Evolutionary conservation across 2,113 vertebrate species (phyloP).

Genomic region (Grallaria varia): DNA sequence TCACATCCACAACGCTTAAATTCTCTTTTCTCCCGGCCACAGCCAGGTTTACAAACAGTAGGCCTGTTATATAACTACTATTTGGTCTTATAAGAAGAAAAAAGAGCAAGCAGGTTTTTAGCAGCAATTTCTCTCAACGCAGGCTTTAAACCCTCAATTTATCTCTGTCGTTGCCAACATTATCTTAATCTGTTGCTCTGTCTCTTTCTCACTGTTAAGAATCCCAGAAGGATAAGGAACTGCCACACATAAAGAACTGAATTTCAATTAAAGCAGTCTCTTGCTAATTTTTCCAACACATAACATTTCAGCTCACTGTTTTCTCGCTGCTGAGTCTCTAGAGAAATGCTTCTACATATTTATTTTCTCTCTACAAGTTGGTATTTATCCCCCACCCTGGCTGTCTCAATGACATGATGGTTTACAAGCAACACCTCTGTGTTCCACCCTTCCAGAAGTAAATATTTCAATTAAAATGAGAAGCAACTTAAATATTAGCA

Average conservation of each 20-base stretch:
- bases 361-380: background rate
- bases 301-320: slow-evolving; percentile 41
- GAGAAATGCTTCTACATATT: slow-evolving; percentile 16
- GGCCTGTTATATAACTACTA: background rate
- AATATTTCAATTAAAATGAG: background rate
- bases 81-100: background rate
- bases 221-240: slow-evolving; percentile 57
- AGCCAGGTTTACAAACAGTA: background rate
- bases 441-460: background rate
- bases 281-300: slow-evolving; percentile 51
- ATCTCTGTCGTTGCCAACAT: slow-evolving; percentile 47
- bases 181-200: slow-evolving; percentile 63
- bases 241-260: slow-evolving; percentile 54
- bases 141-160: slow-evolving; percentile 61
- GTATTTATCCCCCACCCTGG: background rate
- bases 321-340: slow-evolving; percentile 6
- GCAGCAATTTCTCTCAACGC: slow-evolving; percentile 51
- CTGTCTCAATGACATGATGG: background rate
- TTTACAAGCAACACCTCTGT: background rate
- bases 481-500: slow-evolving; percentile 10
- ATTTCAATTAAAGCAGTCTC: slow-evolving; percentile 52
- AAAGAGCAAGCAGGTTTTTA: slow-evolving; percentile 4
- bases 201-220: slow-evolving; percentile 28
- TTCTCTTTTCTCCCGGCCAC: background rate
- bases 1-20: background rate